Evolutionary conservation across 2,797 vertebrate genomes (phyloP).

Genomic region (Lutra lutra): DNA sequence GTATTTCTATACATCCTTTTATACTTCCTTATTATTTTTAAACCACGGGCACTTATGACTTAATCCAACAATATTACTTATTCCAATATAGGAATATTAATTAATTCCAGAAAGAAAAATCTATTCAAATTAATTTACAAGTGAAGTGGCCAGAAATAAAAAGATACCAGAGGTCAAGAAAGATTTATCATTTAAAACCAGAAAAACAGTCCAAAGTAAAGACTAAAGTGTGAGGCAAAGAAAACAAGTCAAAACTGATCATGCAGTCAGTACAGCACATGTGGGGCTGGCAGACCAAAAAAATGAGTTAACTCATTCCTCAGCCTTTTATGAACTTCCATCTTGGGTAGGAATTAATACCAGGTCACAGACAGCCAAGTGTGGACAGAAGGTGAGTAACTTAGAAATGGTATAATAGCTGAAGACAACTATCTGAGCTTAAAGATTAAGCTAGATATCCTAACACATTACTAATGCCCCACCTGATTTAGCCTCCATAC

Average conservation of each 20-base stretch:
- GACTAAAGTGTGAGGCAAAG: conserved; percentile 33
- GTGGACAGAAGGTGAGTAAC: background rate
- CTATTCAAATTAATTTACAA: conserved; percentile 52
- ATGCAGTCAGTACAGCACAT: background rate
- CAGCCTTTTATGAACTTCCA: conserved; percentile 45
- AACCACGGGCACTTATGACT: background rate
- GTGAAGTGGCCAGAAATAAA: conserved; percentile 56
- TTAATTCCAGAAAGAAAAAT: conserved; percentile 41
- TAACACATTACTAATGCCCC: background rate
- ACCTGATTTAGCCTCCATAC: background rate
- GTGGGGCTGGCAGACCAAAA: background rate
- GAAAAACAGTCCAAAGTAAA: conserved; percentile 46
- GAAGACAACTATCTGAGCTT: conserved; percentile 19
- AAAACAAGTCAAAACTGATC: conserved; percentile 18
- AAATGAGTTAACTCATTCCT: conserved; percentile 43
- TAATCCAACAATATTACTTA: background rate
- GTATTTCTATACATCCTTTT: background rate
- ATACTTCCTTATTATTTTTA: background rate
- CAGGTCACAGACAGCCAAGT: background rate
- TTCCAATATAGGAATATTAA: background rate
- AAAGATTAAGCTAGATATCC: conserved; percentile 19
- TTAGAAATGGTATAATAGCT: background rate
- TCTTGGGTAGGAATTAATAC: conserved; percentile 17
- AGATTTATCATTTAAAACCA: conserved; percentile 59
- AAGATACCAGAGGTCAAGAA: background rate